Base-by-base conservation (phyloP, 2,888 invertebrate genomes). In the Julus scanicus region DNA sequence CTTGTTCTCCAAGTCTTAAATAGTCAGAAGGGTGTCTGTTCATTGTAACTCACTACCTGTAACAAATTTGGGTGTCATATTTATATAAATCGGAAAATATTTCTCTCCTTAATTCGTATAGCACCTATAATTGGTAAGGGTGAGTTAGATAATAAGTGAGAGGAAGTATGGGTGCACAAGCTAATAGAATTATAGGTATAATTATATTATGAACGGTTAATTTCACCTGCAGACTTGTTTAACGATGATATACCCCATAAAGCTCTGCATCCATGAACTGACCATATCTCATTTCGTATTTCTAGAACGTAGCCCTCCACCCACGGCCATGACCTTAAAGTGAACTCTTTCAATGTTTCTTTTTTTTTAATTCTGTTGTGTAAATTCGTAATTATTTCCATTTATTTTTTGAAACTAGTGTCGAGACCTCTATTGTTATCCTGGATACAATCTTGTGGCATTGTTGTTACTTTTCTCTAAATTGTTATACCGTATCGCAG, bases 181-280 rank as follows among this genome's bases (percentile, higher is more conserved):
- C 80, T 80, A 80, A 80, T 80, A 80, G 80, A 80, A 80, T 80
- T 80, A 80, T 80, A 5, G 80, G 80, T 80, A 39, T 80, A 80
- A 80, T 80, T 80, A 80, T 80, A 80, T 80, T 80, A 80, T 80
- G 80, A 80, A 80, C 80, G 80, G 37, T 80, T 80, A 80, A 80
- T 80, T 80, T 80, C 80, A 80, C 80, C 80, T 37, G 80, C 80
- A 37, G 29, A 80, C 80, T 80, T 80, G 80, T 80, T 80, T 39
- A 29, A 80, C 80, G 80, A 37, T 80, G 80, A 80, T 80, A 80
- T 80, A 80, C 80, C 80, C 80, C 80, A 80, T 80, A 80, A 80
- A 80, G 4, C 80, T 15, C 80, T 37, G 80, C 80, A 80, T 80
- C 80, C 80, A 80, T 37, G 80, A 37, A 80, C 80, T 80, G 80